Conservation (phyloP, 2,113 vertebrate species). For the Odobenus rosmarus region DNA sequence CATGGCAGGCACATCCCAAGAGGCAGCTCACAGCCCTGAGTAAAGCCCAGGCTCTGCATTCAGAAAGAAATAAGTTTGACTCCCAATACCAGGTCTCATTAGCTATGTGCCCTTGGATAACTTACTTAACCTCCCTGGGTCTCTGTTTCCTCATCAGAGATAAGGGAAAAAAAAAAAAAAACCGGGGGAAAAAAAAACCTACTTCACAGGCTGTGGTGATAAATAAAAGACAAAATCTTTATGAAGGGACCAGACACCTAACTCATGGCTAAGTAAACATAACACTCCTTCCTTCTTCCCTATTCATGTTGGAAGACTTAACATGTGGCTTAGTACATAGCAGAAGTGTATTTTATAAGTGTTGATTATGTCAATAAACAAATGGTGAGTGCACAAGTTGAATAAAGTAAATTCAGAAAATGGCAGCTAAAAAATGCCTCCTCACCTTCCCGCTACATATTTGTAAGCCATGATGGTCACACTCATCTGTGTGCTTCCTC, state of each 20-base stretch:
- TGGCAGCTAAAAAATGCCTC: background rate
- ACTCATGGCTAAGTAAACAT: background rate
- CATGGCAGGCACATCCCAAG: background rate
- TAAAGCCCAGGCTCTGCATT: background rate
- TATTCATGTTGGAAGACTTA: background rate
- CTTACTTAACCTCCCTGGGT: background rate
- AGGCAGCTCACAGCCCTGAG: background rate
- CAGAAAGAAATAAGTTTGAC: background rate
- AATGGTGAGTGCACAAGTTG: background rate
- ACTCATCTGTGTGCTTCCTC: background rate
- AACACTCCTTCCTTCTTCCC: background rate
- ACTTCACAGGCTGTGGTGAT: background rate
- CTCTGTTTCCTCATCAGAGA: background rate
- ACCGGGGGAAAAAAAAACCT: background rate
- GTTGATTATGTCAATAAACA: background rate
- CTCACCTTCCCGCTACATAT: background rate
- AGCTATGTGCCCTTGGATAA: background rate
- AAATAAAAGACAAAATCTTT: conserved; percentile 11
- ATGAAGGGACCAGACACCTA: background rate
- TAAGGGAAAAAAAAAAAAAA: background rate
- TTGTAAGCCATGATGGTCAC: background rate
- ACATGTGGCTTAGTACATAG: background rate
- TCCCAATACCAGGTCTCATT: background rate
- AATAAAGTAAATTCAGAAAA: conserved; percentile 51
- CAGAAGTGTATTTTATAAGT: background rate